Base-by-base conservation (phyloP, 2,113 vertebrate species). In the Corapipo altera region DNA sequence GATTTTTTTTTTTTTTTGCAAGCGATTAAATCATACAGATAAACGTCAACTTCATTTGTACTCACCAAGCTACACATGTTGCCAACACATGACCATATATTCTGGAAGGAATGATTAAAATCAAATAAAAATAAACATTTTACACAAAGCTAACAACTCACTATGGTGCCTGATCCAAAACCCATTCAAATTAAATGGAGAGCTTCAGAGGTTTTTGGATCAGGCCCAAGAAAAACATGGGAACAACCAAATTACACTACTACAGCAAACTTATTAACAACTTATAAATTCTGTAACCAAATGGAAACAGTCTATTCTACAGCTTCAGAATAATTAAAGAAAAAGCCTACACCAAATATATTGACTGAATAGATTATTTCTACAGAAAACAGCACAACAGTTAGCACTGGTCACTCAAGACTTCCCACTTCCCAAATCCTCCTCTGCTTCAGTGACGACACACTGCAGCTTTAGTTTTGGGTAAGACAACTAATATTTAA, bases 21-120 rank as follows among this genome's bases (percentile, higher is more conserved):
- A 67, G 35, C 21, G 13, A 91, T 67, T 95, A 83, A 82, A 51
- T 75, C 24, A 33, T 8, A 49, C 15, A 78, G 83, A 91, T 69
- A 92, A 87, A 54, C 0, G 8, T 70, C 77, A 64, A 15, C 21
- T 76, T 88, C 57, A n/a, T 39, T 79, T 66, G 62, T 74, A 91
- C 89, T 97, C 82, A 79, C 80, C 82, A 67, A 48, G 32, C 41
- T 79, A 90, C 30, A 75, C 44, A 8, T 12, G 22, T 76, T 88
- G 71, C 33, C 65, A 95, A 87, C 65, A 75, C 9, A 70, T 55
- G 93, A 78, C 26, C 71, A 91, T 87, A 69, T 58, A 85, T 41
- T 82, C 72, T 89, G 62, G 44, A 91, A 95, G 66, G 66, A 92
- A 87, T 69, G 2, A 90, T 91, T 96, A 86, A 72, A 94, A 95